phyloP scores from a whole-genome alignment of 2,888 invertebrate genomes.

The Blastobasis adustella region DNA sequence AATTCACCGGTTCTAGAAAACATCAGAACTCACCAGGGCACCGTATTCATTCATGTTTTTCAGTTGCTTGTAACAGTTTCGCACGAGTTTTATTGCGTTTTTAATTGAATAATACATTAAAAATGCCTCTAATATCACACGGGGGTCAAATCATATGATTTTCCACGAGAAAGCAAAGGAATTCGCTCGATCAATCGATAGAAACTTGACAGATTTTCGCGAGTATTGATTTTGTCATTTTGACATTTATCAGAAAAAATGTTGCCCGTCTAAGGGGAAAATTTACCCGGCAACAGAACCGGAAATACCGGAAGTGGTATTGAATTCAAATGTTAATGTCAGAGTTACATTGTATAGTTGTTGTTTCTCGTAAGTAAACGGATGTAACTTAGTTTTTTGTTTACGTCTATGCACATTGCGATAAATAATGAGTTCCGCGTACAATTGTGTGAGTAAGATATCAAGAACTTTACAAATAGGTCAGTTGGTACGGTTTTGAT shows the following conservation, averaged over 20 bases:
- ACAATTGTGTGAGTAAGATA: no score
- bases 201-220: constrained; percentile 14
- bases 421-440: neutral
- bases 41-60: constrained; percentile 37
- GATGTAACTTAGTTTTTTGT: neutral
- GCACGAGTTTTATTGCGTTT: constrained; percentile 42
- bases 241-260: constrained; percentile 8
- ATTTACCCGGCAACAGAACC: constrained; percentile 2
- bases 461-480: no score
- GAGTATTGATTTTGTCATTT: no score
- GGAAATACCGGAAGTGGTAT: neutral
- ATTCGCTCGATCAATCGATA: no score
- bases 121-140: constrained; percentile 11
- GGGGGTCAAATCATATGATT: no score
- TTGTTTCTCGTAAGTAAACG: neutral
- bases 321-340: neutral
- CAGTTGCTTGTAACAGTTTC: constrained; percentile 38
- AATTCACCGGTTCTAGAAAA: no score
- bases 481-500: no score
- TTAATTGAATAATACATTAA: constrained; percentile 54
- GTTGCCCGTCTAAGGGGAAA: constrained; percentile 22
- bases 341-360: neutral
- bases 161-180: no score
- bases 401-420: neutral
- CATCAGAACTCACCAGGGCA: constrained; percentile 40